A percentile compares a stretch with the other conserved stretches of the same genome.
These are phyloP conservation scores for Pachymerium ferrugineum DNA, from an alignment of 2,888 invertebrate genomes.

Conservation along the genomic window DNA sequence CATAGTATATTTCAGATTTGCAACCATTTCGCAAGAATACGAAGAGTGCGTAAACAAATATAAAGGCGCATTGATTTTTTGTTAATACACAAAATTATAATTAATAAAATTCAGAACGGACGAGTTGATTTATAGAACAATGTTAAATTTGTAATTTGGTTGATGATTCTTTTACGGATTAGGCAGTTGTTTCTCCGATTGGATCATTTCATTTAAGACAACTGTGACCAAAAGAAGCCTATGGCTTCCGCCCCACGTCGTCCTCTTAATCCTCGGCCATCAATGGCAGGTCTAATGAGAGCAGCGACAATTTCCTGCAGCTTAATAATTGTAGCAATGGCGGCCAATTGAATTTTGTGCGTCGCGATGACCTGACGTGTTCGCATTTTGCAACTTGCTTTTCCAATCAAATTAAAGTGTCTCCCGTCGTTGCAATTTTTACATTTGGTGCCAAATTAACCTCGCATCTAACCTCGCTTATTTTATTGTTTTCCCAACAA, in stretches of 20 bases:
- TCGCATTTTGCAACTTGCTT: conserved; percentile 18
- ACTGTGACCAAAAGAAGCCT: conserved; percentile 2
- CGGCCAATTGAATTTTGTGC: conserved; percentile 6
- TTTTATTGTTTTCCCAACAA: conserved; percentile 5
- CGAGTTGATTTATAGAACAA: too few species aligned
- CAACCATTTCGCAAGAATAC: too few species aligned
- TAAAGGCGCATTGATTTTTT: too few species aligned
- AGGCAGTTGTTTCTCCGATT: neutral
- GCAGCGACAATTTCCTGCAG: conserved; percentile 21
- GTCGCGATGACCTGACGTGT: conserved; percentile 18
- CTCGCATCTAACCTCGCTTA: conserved; percentile 8
- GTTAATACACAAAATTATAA: too few species aligned
- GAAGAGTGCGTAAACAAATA: too few species aligned
- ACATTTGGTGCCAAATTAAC: neutral
- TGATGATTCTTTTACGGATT: neutral
- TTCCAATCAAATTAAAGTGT: conserved; percentile 21
- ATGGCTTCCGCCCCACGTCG: conserved; percentile 6
- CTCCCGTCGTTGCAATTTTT: conserved; percentile 1
- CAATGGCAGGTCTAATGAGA: conserved; percentile 21
- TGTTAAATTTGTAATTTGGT: neutral
- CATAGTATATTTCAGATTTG: too few species aligned
- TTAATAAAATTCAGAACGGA: too few species aligned
- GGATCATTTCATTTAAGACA: conserved; percentile 4
- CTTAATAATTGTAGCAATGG: conserved; percentile 15
- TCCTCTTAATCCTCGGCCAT: conserved; percentile 14